These are phyloP conservation scores for Ranitomeya imitator DNA, from an alignment of 2,113 vertebrate genomes.

Conservation along the genomic window DNA sequence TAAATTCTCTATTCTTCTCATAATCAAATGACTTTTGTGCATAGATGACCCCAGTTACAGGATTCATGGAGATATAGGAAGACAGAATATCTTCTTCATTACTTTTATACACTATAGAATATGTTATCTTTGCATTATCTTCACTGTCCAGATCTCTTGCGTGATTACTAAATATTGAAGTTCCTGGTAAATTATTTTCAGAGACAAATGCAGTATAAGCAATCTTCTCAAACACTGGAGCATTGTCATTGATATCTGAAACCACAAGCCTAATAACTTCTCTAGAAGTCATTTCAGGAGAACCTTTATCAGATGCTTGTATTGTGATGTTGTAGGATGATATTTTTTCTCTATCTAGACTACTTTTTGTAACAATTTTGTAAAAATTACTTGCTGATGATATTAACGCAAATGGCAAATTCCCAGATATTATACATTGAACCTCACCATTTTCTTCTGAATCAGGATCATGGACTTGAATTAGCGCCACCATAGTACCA, in stretches of 20 bases:
- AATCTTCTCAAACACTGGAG: not conserved
- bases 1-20: not conserved
- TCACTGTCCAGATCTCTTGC: slow-evolving; percentile 6
- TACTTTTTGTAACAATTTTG: not conserved
- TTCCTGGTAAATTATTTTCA: not conserved
- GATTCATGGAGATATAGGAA: not conserved
- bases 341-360: not conserved
- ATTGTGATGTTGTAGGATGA: not conserved
- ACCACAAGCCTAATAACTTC: not conserved
- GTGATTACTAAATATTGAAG: slow-evolving; percentile 1
- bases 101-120: not conserved
- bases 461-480: not conserved
- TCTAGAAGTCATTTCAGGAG: slow-evolving; percentile 5
- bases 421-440: slow-evolving; percentile 69
- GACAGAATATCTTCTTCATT: not conserved
- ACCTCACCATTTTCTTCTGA: slow-evolving; percentile 6
- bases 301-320: not conserved
- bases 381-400: not conserved
- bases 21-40: not conserved
- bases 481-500: not conserved
- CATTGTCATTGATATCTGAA: slow-evolving; percentile 16
- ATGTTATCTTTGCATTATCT: not conserved
- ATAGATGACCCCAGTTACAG: slow-evolving; percentile 7
- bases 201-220: not conserved
- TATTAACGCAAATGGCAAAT: slow-evolving; percentile 59